Percentiles rank a stretch among this genome's conserved stretches.
These are phyloP conservation scores for Drosophila pseudoananassae DNA, from an alignment of 1,140 invertebrate genomes.

Conservation along the genomic window DNA sequence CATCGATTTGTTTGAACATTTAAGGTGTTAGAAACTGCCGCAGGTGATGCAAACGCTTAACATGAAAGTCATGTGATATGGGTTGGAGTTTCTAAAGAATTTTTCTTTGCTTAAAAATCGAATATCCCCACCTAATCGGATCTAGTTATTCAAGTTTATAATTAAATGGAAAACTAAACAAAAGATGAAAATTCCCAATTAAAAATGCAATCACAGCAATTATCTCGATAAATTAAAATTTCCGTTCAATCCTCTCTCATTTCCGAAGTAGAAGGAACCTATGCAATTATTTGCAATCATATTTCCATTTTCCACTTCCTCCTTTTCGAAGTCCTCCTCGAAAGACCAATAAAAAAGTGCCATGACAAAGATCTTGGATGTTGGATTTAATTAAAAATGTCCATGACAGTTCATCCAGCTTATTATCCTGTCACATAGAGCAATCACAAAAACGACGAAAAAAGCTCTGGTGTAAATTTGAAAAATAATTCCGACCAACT, in stretches of 20 bases:
- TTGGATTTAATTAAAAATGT: constrained; percentile 75
- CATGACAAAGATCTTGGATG: constrained; percentile 29
- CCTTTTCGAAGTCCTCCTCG: constrained; percentile 12
- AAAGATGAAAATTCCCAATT: not conserved
- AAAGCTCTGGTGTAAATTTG: constrained; percentile 8
- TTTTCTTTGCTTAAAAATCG: not conserved
- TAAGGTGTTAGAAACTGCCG: not conserved
- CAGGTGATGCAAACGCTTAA: not conserved
- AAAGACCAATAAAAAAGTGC: constrained; percentile 44
- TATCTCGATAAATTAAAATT: constrained; percentile 43
- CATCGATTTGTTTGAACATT: constrained; percentile 11
- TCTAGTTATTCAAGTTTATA: not conserved
- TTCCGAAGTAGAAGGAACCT: constrained; percentile 11
- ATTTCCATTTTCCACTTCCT: constrained; percentile 37
- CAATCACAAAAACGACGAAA: not conserved
- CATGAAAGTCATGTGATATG: constrained; percentile 6
- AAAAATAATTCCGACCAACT: constrained; percentile 38
- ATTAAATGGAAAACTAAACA: not conserved
- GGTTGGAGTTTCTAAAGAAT: not conserved
- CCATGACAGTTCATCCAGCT: constrained; percentile 43
- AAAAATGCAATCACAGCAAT: constrained; percentile 41
- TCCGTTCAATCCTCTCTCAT: constrained; percentile 7
- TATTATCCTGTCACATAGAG: constrained; percentile 36
- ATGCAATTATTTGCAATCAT: constrained; percentile 68
- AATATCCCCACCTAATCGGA: no score